Evolutionary conservation across 2,888 invertebrate species (phyloP).

Genomic region (Orchesellides sinensis): DNA sequence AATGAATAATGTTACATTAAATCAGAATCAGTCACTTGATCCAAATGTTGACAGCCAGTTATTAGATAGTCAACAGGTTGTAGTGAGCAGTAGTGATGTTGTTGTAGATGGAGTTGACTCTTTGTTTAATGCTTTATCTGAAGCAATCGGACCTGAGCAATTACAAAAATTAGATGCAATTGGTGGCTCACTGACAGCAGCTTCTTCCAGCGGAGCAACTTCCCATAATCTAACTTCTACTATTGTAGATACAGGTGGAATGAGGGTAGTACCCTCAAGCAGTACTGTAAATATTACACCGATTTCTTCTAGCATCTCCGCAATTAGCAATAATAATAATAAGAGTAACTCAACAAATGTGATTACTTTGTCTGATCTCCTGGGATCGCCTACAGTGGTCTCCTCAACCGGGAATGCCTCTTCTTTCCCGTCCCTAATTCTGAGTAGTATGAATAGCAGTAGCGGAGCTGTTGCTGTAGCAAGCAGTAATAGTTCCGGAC

Average conservation of each 20-base stretch:
- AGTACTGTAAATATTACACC: slow-evolving; percentile 19
- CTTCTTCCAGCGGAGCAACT: slow-evolving; percentile 35
- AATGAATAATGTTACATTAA: not conserved
- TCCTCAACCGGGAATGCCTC: slow-evolving; percentile 41
- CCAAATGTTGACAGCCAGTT: slow-evolving; percentile 11
- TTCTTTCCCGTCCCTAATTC: slow-evolving; percentile 50
- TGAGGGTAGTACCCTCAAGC: slow-evolving; percentile 18
- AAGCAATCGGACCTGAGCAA: slow-evolving; percentile 66
- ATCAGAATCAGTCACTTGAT: slow-evolving; percentile 20
- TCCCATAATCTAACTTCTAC: slow-evolving; percentile 41
- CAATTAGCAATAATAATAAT: slow-evolving; percentile 15
- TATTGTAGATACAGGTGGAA: slow-evolving; percentile 1
- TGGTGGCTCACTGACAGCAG: slow-evolving; percentile 34
- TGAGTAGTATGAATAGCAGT: slow-evolving; percentile 40
- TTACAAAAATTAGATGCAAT: slow-evolving; percentile 66
- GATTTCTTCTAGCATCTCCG: slow-evolving; percentile 15
- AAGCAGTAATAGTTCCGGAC: not conserved
- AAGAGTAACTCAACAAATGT: slow-evolving; percentile 54
- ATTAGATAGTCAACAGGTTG: slow-evolving; percentile 25
- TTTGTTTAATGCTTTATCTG: slow-evolving; percentile 64
- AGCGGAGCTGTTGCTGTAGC: not conserved
- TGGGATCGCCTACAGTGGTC: slow-evolving; percentile 71
- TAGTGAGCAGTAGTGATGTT: slow-evolving; percentile 22
- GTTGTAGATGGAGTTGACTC: slow-evolving; percentile 62
- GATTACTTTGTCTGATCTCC: slow-evolving; percentile 71